Evolutionary conservation across 2,797 vertebrate species (phyloP), one percentile per base, ranked within the genome.

Genomic region (Sylvilagus floridanus): DNA sequence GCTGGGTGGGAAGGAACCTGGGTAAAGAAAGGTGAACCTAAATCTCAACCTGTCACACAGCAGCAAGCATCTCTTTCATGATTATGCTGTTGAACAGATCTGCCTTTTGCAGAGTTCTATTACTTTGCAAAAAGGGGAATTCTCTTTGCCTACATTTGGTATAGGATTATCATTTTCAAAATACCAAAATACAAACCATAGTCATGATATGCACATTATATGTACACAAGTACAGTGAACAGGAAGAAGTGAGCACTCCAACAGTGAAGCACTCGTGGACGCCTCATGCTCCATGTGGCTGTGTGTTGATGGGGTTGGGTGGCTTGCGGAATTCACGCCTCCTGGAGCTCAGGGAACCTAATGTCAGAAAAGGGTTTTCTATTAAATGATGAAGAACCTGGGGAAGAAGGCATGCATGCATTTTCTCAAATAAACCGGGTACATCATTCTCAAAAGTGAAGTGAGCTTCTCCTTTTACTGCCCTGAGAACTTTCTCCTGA

Each of bases 401-500:
- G n/a, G 62, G 69, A 68, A 83, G 75, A 62, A 93, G 88, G 6
- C 13, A 42, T 5, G n/a, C 1, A 5, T 19, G 1, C 5, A 17
- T 54, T 52, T 78, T 68, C 83, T 17, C 65, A 86, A 37, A 83
- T 21, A 57, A 57, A 57, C 54, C 16, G 54, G 21, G 19, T 57
- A 82, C 35, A 89, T 87, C 24, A 81, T 69, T 79, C 79, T 84
- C n/a, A n/a, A 91, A 71, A 50, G 54, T 87, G n/a, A 82, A 32
- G 14, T 30, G 9, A 4, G 71, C 9, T 7, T 84, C 17, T 52
- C 32, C 37, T 84, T 73, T 57, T 24, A 6, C 63, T 42, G 32
- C 60, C 66, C n/a, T 50, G 86, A 81, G 89, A 81, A 91, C n/a
- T 91, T 86, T 66, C 60, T 85, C 47, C 52, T 85, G 69, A 88